Percentiles rank a stretch among this genome's conserved stretches.
Conservation (phyloP, 2,888 invertebrate species). For the Hirtodrosophila duncani region DNA sequence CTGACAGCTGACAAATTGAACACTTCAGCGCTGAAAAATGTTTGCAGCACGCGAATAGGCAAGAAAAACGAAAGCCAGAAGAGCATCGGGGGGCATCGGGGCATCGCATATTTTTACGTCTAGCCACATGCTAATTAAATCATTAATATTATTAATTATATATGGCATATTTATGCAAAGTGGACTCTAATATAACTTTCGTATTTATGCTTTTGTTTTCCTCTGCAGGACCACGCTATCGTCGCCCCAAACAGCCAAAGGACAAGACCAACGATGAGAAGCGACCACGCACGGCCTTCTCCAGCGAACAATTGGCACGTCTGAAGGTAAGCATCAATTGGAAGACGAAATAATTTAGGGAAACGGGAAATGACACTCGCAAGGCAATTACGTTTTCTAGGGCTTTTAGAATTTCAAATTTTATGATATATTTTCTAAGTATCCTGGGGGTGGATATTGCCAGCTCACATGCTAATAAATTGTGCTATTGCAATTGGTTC, state of each 20-base stretch:
- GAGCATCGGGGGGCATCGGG: slow-evolving; percentile 1
- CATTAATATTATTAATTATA: slow-evolving; percentile 61
- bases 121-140: slow-evolving; percentile 67
- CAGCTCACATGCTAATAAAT: too few relatives aligned
- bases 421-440: slow-evolving; percentile 50
- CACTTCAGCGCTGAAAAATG: slow-evolving; percentile 22
- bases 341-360: too few relatives aligned
- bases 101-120: slow-evolving; percentile 15
- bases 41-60: slow-evolving; percentile 23
- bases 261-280: slow-evolving; percentile 86
- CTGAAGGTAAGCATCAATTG: slow-evolving; percentile 84
- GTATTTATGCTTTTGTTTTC: background rate
- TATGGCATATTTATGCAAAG: slow-evolving; percentile 24
- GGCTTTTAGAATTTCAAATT: too few relatives aligned
- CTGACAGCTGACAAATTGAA: slow-evolving; percentile 74
- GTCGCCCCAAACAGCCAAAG: slow-evolving; percentile 78
- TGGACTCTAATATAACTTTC: slow-evolving; percentile 4
- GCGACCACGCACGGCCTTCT: slow-evolving; percentile 96
- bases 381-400: too few relatives aligned
- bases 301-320: slow-evolving; percentile 92
- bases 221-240: slow-evolving; percentile 77
- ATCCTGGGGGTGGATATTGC: too few relatives aligned
- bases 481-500: too few relatives aligned
- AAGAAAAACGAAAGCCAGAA: background rate
- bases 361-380: too few relatives aligned